These are phyloP conservation scores for Panulirus ornatus DNA, from an alignment of 1,140 invertebrate species.

Conservation along the genomic window DNA sequence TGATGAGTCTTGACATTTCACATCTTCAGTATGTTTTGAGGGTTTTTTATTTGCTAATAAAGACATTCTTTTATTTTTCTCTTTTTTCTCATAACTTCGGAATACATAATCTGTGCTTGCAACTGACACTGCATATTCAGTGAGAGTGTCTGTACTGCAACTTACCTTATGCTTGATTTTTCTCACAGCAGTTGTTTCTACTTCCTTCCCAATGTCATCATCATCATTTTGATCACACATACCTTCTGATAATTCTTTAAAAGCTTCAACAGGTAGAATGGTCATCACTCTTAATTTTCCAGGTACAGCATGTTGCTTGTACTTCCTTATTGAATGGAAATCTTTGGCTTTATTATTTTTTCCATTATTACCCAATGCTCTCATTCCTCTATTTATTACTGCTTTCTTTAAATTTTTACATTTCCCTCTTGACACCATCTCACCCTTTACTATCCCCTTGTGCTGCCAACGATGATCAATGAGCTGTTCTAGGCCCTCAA, in stretches of 20 bases:
- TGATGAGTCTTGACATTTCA: neutral
- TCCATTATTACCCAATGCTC: neutral
- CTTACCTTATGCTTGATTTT: neutral
- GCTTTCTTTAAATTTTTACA: neutral
- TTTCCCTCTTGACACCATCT: neutral
- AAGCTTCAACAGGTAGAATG: neutral
- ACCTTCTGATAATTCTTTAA: neutral
- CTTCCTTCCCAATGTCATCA: neutral
- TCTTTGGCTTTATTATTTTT: neutral
- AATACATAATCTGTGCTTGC: neutral
- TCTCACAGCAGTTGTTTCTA: neutral
- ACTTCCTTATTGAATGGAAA: neutral
- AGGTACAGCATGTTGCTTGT: neutral
- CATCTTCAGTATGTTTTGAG: neutral
- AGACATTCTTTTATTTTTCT: slow-evolving; percentile 18
- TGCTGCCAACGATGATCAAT: slow-evolving; percentile 3
- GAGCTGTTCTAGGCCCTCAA: neutral
- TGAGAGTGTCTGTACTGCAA: neutral
- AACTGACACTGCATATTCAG: neutral
- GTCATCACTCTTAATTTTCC: slow-evolving; percentile 9
- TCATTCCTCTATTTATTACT: neutral
- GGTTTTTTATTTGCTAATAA: neutral
- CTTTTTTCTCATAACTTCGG: slow-evolving; percentile 8
- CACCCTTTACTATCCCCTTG: neutral
- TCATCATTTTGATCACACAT: neutral